Base-by-base conservation (phyloP, 2,113 vertebrate species). In the Acrocephalus arundinaceus region DNA sequence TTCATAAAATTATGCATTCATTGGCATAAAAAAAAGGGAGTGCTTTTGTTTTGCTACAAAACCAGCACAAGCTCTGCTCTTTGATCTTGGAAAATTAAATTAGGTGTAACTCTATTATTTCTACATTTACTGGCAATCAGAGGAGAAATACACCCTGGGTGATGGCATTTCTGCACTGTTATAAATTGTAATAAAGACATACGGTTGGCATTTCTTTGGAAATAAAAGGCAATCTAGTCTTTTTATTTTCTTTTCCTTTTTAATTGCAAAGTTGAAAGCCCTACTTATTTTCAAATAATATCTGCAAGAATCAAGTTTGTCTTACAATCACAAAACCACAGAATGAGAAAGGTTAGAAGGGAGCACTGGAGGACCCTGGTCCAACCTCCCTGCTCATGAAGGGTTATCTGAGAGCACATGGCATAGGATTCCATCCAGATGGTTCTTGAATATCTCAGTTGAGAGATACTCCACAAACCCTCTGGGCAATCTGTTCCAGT, bases 101-200 rank as follows among this genome's bases (percentile, higher is more conserved):
- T 93, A 96, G 37, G 17, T 81, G 8, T 57, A 85, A 75, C 39
- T 73, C 10, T 52, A 59, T 89, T 61, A 86, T 93, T 95, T 95
- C 66, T 74, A 71, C 3, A 52, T 85, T 79, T 91, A 83, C 70
- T 79, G 33, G 45, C 65, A 68, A 92, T 80, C 75, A 87, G 83
- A 94, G 76, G 13, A 93, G 66, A 75, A 93, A 67, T 78, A 92
- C 39, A 92, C 12, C 33, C 46, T 59, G 37, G 48, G 59, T 87
- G 57, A 91, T 58, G 70, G 91, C 66, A 94, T 90, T 92, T 28
- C 8, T 87, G 49, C 7, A 4, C 80, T 91, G 70, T 91, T 92
- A 89, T 84, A 93, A 96, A 95, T 91, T 72, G 73, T 76, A 74
- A 80, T 79, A 75, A 81, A 95, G 75, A 84, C 21, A 39, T 22